Conservation (phyloP, 2,888 invertebrate genomes). For the Clistopyga incitator region DNA sequence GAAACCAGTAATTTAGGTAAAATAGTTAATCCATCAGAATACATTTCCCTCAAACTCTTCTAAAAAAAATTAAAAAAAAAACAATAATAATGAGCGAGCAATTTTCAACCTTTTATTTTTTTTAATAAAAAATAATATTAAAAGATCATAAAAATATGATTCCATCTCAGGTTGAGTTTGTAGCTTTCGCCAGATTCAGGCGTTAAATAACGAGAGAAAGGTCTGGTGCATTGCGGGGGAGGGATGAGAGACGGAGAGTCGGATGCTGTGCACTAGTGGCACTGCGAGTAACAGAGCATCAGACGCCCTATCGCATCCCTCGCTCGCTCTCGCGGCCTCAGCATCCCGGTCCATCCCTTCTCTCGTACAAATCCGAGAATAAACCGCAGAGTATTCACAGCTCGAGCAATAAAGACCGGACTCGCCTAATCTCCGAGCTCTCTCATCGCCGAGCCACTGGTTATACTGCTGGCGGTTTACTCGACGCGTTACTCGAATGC, state of each 20-base stretch:
- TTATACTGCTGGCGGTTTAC: constrained; percentile 2
- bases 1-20: too few relatives aligned
- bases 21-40: too few relatives aligned
- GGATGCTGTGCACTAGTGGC: background rate
- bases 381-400: constrained; percentile 68
- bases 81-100: too few relatives aligned
- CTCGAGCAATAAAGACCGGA: constrained; percentile 68
- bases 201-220: constrained; percentile 36
- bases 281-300: constrained; percentile 26
- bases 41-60: too few relatives aligned
- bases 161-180: constrained; percentile 10
- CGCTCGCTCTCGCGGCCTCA: background rate
- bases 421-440: constrained; percentile 68
- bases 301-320: constrained; percentile 32
- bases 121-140: too few relatives aligned
- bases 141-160: too few relatives aligned
- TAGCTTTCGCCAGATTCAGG: constrained; percentile 22
- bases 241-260: constrained; percentile 6
- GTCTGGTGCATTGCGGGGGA: background rate
- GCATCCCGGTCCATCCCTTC: background rate
- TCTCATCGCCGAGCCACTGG: constrained; percentile 16
- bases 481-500: constrained; percentile 29
- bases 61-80: too few relatives aligned
- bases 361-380: constrained; percentile 64
- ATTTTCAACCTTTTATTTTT: too few relatives aligned